These are phyloP conservation scores for Mobula birostris DNA, from an alignment of 2,113 vertebrate genomes.

Conservation along the genomic window DNA sequence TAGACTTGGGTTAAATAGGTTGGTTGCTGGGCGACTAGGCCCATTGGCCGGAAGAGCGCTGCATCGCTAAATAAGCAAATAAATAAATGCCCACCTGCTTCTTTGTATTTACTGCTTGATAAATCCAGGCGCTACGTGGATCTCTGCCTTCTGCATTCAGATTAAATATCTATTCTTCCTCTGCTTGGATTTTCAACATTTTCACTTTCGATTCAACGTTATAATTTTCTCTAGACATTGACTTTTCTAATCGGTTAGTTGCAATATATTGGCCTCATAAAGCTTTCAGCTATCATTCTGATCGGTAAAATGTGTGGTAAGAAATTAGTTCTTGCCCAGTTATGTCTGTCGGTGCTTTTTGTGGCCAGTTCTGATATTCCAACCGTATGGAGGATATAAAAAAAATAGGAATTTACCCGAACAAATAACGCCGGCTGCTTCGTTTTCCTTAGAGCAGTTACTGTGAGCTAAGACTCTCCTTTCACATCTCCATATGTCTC, in stretches of 20 bases:
- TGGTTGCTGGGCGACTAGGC: too few species aligned
- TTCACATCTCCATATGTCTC: constrained; percentile 40
- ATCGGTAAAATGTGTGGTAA: not conserved
- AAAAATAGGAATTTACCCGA: not conserved
- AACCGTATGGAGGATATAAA: not conserved
- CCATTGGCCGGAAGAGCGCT: too few species aligned
- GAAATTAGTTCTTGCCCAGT: not conserved
- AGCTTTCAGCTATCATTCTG: not conserved
- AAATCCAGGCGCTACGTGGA: not conserved
- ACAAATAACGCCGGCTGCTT: not conserved
- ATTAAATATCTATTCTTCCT: too few species aligned
- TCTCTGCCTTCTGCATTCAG: not conserved
- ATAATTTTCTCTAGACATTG: too few species aligned
- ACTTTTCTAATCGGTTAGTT: too few species aligned
- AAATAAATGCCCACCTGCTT: not conserved
- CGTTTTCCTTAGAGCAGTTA: not conserved
- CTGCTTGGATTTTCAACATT: too few species aligned
- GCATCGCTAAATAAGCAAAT: too few species aligned
- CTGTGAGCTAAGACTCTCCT: not conserved
- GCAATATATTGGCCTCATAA: too few species aligned
- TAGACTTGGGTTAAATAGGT: too few species aligned
- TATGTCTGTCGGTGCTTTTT: not conserved
- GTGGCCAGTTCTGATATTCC: not conserved
- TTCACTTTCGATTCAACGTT: too few species aligned
- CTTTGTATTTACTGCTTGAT: not conserved